A percentile compares a stretch with the other conserved stretches of the same genome.
These are phyloP conservation scores for Ptychochromis oligacanthus DNA, from an alignment of 2,113 vertebrate species.

Conservation along the genomic window DNA sequence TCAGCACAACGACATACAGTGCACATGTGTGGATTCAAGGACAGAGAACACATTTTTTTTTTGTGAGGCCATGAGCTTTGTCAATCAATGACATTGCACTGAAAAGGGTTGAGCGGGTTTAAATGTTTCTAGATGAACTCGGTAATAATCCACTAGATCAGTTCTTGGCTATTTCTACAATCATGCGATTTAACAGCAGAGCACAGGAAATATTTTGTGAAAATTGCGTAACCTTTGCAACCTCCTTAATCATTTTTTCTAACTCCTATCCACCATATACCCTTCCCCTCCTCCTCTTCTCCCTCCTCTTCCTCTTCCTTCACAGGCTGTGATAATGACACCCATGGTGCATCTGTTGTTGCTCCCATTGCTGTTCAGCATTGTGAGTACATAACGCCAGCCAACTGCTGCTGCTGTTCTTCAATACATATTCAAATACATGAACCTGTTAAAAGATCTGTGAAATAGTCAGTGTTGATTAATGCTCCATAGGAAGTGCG, in stretches of 20 bases:
- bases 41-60: slow-evolving; percentile 10
- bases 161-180: not conserved
- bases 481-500: not conserved
- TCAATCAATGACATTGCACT: slow-evolving; percentile 36
- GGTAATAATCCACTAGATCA: not conserved
- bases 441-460: slow-evolving; percentile 16
- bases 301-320: slow-evolving; percentile 32
- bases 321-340: slow-evolving; percentile 68
- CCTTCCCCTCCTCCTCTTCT: slow-evolving; percentile 7
- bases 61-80: not conserved
- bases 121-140: not conserved
- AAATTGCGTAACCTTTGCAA: not conserved
- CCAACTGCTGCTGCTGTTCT: slow-evolving; percentile 28
- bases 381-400: slow-evolving; percentile 71
- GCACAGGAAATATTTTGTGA: not conserved
- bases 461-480: not conserved
- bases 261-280: slow-evolving; percentile 8
- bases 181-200: not conserved
- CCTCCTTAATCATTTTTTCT: not conserved
- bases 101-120: not conserved
- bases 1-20: slow-evolving; percentile 12
- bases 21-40: slow-evolving; percentile 10
- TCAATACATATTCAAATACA: slow-evolving; percentile 43
- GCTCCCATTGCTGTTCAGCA: slow-evolving; percentile 70
- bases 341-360: slow-evolving; percentile 71